Base-by-base conservation (phyloP, 2,888 invertebrate species). In the Drosophila maculinotata region DNA sequence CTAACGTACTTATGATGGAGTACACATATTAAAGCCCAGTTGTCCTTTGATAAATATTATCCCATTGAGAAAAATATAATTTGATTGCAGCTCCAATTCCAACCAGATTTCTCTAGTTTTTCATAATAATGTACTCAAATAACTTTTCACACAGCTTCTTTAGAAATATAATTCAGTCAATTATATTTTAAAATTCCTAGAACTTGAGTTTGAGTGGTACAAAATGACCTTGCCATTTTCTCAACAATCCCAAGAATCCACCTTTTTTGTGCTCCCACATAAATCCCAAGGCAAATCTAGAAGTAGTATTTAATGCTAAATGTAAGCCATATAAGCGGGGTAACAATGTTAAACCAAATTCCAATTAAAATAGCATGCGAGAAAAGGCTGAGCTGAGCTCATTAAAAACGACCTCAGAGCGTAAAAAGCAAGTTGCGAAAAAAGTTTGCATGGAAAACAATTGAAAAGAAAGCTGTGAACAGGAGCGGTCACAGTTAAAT, bases 361-460 rank as follows among this genome's bases (percentile, higher is more conserved):
- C 69, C 68, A 77, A 79, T 82, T 82, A 79, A 81, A 62, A 60
- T 45, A 33, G 51, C 57, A 69, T 57, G 58, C 54, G 63, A 78
- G 63, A 60, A 58, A 62, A 49, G 69, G 52, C 62, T n/a, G n/a
- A n/a, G n/a, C n/a, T n/a, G n/a, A 63, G 67, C 76, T 83, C 76
- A 80, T 81, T 78, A 80, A 73, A 81, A 79, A 66, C 78, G 70
- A 79, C 73, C 76, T 64, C 74, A 76, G 65, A 75, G 52, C 75
- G 48, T 56, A 56, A 64, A 59, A 60, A 51, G 39, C 53, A 49
- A 49, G 39, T 63, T 28, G 48, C 49, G 31, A 63, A 66, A 53
- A 49, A 52, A 54, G 2, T 7, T 60, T 62, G 52, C 56, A 38
- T 23, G 64, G 44, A 58, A 81, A 65, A 72, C 71, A 75, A 69